A percentile compares a stretch with the other conserved stretches of the same genome.
These are phyloP conservation scores for Tupaia tana DNA, from an alignment of 2,113 vertebrate species.

Conservation along the genomic window DNA sequence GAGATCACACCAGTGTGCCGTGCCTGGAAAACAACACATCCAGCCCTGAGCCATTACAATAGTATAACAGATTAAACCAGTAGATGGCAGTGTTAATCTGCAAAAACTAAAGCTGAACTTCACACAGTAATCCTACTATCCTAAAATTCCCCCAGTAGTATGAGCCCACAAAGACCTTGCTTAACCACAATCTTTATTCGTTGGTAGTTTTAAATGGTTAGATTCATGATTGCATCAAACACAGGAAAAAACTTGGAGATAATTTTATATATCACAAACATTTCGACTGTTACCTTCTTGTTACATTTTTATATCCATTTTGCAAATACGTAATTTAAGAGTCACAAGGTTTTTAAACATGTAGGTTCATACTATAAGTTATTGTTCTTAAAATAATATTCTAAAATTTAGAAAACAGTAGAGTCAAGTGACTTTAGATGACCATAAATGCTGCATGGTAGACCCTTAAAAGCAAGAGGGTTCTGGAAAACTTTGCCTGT, in stretches of 20 bases:
- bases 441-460: constrained; percentile 1
- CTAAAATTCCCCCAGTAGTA: constrained; percentile 76
- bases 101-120: constrained; percentile 42
- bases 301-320: constrained; percentile 39
- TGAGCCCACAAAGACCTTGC: constrained; percentile 85
- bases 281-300: constrained; percentile 67
- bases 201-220: constrained; percentile 84
- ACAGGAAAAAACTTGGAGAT: constrained; percentile 80
- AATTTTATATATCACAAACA: constrained; percentile 63
- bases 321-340: constrained; percentile 55
- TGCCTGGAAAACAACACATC: background rate
- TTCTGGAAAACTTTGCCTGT: background rate
- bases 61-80: constrained; percentile 56
- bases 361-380: constrained; percentile 59
- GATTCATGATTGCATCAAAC: constrained; percentile 82
- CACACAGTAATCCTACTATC: constrained; percentile 79
- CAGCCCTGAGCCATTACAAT: background rate
- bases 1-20: fast-evolving
- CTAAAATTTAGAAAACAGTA: constrained; percentile 51
- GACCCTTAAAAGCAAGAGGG: constrained; percentile 6
- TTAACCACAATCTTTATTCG: constrained; percentile 87
- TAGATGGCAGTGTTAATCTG: constrained; percentile 86
- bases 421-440: background rate
- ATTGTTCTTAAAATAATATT: constrained; percentile 49
- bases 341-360: constrained; percentile 19